Conservation (phyloP, 2,113 vertebrate genomes). For the Zonotrichia leucophrys region DNA sequence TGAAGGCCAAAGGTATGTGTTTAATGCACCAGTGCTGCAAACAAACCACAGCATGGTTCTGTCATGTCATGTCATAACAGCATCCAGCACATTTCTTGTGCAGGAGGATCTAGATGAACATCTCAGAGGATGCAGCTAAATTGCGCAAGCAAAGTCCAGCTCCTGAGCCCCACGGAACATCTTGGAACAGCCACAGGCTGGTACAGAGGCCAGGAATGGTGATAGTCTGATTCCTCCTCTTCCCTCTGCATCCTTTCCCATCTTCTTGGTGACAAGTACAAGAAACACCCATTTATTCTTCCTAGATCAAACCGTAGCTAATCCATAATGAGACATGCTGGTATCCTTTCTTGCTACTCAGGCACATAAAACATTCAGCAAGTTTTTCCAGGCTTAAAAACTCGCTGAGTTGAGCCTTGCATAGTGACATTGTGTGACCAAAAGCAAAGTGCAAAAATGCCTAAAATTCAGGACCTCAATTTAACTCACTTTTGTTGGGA, state of each 20-base stretch:
- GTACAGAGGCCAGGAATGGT: background rate
- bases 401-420: background rate
- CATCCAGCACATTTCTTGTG: background rate
- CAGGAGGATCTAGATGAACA: background rate
- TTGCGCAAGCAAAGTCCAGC: background rate
- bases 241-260: background rate
- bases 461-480: background rate
- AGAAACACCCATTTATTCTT: background rate
- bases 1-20: background rate
- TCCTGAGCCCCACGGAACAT: background rate
- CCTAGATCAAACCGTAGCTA: background rate
- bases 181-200: background rate
- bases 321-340: background rate
- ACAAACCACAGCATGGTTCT: background rate
- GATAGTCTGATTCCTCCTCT: background rate
- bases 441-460: background rate
- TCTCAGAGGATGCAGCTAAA: background rate
- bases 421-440: background rate
- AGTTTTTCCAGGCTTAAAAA: background rate
- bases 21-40: background rate
- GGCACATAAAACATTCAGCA: background rate
- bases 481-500: background rate
- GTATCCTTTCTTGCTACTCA: background rate
- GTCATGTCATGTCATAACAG: background rate
- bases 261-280: background rate